phyloP scores from a whole-genome alignment of 2,797 vertebrate species.

The Lagodon rhomboides region DNA sequence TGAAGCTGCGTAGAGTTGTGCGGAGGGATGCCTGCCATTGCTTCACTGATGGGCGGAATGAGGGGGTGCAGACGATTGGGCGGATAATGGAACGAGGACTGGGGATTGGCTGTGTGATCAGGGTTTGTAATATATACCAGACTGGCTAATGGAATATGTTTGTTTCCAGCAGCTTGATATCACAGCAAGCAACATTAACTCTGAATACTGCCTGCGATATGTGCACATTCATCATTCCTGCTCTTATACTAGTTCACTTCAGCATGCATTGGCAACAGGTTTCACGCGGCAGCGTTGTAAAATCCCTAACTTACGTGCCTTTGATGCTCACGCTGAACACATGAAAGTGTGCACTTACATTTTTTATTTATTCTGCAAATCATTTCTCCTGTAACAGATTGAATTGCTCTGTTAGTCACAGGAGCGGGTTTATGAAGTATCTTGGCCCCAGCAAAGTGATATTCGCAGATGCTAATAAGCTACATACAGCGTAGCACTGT shows the following conservation, averaged over 20 bases:
- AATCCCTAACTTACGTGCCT: constrained; percentile 1
- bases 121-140: constrained; percentile 52
- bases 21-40: constrained; percentile 60
- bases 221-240: constrained; percentile 41
- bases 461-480: constrained; percentile 74
- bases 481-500: constrained; percentile 39
- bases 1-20: constrained; percentile 58
- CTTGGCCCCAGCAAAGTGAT: constrained; percentile 58
- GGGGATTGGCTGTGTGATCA: constrained; percentile 64
- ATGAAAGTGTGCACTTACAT: constrained; percentile 8
- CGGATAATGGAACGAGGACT: constrained; percentile 55
- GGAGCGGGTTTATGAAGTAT: constrained; percentile 58
- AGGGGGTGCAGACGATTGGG: constrained; percentile 37
- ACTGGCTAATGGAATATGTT: constrained; percentile 69
- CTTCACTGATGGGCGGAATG: constrained; percentile 45
- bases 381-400: constrained; percentile 35
- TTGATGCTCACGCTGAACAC: constrained; percentile 22
- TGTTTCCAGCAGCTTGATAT: constrained; percentile 68
- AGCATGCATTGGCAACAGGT: constrained; percentile 58
- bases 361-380: constrained; percentile 30
- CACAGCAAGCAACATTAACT: constrained; percentile 65
- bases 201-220: constrained; percentile 37
- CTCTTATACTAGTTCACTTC: constrained; percentile 25
- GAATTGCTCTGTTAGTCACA: constrained; percentile 52
- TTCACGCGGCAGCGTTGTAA: constrained; percentile 20